These are phyloP conservation scores for Macrosoma leucophasiata DNA, from an alignment of 2,888 invertebrate species.

Conservation along the genomic window DNA sequence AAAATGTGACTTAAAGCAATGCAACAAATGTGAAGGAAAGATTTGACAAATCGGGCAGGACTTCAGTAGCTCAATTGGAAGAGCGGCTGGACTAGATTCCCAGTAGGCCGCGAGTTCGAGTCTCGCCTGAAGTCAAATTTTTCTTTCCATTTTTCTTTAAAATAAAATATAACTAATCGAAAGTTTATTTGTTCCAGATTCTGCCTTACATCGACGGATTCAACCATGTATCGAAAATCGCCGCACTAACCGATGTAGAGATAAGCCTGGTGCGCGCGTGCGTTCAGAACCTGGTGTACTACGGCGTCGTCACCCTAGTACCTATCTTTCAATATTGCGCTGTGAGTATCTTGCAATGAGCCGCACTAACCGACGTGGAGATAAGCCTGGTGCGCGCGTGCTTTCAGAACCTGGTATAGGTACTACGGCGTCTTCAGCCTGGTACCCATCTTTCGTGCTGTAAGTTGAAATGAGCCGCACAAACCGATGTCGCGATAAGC, in stretches of 20 bases:
- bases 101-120: too few species aligned
- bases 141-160: too few species aligned
- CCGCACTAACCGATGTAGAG: constrained; percentile 86
- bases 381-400: constrained; percentile 87
- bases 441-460: constrained; percentile 87
- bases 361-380: constrained; percentile 86
- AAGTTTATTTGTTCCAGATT: constrained; percentile 73
- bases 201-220: constrained; percentile 88
- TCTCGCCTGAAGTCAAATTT: too few species aligned
- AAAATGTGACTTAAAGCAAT: too few species aligned
- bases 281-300: constrained; percentile 86
- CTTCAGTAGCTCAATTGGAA: too few species aligned
- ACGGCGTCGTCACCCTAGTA: constrained; percentile 83
- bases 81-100: too few species aligned
- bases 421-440: constrained; percentile 84
- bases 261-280: constrained; percentile 87
- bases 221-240: constrained; percentile 87
- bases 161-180: too few species aligned
- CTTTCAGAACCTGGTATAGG: constrained; percentile 86
- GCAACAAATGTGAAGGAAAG: too few species aligned
- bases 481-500: constrained; percentile 88
- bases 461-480: constrained; percentile 81
- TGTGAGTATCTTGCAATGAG: constrained; percentile 56
- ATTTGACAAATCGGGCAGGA: too few species aligned
- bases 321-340: constrained; percentile 90